Evolutionary conservation across 2,888 invertebrate species (phyloP), one percentile per base, ranked within the genome.

Genomic region (Chironomus riparius): DNA sequence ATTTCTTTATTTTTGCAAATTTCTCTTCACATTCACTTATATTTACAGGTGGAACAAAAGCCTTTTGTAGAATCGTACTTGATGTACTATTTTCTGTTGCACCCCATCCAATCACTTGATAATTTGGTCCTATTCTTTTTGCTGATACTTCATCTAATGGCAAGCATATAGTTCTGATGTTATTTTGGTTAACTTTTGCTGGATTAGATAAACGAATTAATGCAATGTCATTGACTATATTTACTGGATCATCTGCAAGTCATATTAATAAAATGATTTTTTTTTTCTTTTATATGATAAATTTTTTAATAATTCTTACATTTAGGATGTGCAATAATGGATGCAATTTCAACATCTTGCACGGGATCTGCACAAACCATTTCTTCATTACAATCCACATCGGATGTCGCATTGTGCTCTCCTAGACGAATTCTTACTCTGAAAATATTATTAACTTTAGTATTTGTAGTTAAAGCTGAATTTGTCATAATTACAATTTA

Each of bases 51-150:
- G 68, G 68, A 15, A 76, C n/a, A n/a, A 3, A 15, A 7, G 76
- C 76, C 74, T 79, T 79, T 2, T 78, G 78, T 3, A 80, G 68
- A 13, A 76, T 70, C 71, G 79, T 79, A 24, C 69, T 76, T 1
- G 28, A n/a, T 0, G 47, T 62, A 4, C 78, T 78, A 0, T 69
- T 68, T 73, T 79, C 79, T 4, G 80, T 80, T 2, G 78, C 73
- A 15, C 81, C 81, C 80, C 80, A 81, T n/a, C 81, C 81, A n/a
- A 79, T 78, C 0, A 79, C 79, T 2, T 77, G 62, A 38, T 77
- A 77, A 62, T 77, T 76, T 0, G 5, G 61, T 13, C 47, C 61
- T 22, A 74, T n/a, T 1, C 38, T 68, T 48, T 48, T 22, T 0
- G 65, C 18, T 1, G 18, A 21, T 6, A 77, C 68, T 7, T 47